Conservation (phyloP, 2,888 invertebrate species). For the Gisinianus flammeolus region DNA sequence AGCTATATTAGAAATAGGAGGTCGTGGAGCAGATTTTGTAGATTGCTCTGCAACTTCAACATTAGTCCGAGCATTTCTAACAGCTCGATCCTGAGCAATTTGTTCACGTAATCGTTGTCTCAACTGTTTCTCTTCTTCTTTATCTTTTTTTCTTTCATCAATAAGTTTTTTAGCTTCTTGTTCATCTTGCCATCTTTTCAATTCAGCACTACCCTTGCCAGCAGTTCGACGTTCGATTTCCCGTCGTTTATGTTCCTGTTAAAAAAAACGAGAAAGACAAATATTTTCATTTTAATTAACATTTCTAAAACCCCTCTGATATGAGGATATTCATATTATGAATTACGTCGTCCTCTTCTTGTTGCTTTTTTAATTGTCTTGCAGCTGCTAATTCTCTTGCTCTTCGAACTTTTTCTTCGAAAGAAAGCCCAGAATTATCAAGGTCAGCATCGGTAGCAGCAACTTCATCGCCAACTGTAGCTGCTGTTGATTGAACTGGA, state of each 20-base stretch:
- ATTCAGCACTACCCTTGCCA: conserved; percentile 75
- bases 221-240: conserved; percentile 76
- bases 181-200: conserved; percentile 77
- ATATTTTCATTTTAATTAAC: neutral
- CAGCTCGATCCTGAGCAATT: conserved; percentile 83
- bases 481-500: neutral
- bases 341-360: conserved; percentile 71
- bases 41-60: conserved; percentile 43
- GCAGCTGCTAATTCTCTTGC: conserved; percentile 74
- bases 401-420: conserved; percentile 69
- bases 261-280: conserved; percentile 15
- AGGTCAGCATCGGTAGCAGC: conserved; percentile 9
- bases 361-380: conserved; percentile 70
- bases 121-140: conserved; percentile 75
- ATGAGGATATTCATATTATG: conserved; percentile 12
- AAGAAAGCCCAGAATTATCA: conserved; percentile 15
- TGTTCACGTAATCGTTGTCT: conserved; percentile 79
- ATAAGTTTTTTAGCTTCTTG: conserved; percentile 74
- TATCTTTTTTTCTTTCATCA: conserved; percentile 77
- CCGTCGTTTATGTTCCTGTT: conserved; percentile 63
- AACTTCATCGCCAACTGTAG: neutral
- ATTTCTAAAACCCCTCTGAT: neutral
- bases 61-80: conserved; percentile 62
- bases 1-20: conserved; percentile 13
- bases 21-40: neutral